Base-by-base conservation (phyloP, 2,797 vertebrate species). In the Hapalemur alaotrensis region DNA sequence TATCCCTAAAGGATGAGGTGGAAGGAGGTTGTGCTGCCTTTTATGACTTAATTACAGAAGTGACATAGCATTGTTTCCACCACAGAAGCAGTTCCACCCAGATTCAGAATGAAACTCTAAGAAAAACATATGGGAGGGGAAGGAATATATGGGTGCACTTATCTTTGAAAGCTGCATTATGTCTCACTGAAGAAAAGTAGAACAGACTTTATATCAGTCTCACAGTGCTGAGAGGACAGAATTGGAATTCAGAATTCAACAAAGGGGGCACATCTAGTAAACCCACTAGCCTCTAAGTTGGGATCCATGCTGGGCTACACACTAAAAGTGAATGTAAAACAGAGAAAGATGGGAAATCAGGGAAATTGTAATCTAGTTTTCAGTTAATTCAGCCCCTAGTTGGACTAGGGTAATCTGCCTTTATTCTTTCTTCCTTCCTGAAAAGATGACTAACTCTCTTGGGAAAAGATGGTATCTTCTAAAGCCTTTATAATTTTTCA, bases 1-100 rank as follows among this genome's bases (percentile, higher is more conserved):
- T 67, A 92, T 61, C n/a, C 61, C 54, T 46, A 80, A 93, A 86
- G 7, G 14, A 18, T n/a, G 28, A 38, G 23, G 6, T 50, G 22
- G 30, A 93, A 94, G 38, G 30, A 96, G 94, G 46, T 28, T 41
- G 83, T 43, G n/a, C 82, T 80, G 72, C 54, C 54, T 75, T 78
- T 89, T 43, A 78, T 32, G 38, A 80, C 3, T 86, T 83, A 79
- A 32, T 89, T 89, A 63, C 1, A 59, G 30, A 75, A 91, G 17
- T 82, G n/a, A n/a, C 41, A 91, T 38, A 82, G 8, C 35, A 89
- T 72, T 80, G 35, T 50, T 91, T 93, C 70, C 4, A n/a, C 25
- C 15, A 17, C 23, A 79, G 54, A 94, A 85, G 8, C 7, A 79
- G 41, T 1, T 67, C 65, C 38, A 69, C 18, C 38, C 4, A 89